Conservation (phyloP, 2,888 invertebrate species). For the Augochlorella aurata region DNA sequence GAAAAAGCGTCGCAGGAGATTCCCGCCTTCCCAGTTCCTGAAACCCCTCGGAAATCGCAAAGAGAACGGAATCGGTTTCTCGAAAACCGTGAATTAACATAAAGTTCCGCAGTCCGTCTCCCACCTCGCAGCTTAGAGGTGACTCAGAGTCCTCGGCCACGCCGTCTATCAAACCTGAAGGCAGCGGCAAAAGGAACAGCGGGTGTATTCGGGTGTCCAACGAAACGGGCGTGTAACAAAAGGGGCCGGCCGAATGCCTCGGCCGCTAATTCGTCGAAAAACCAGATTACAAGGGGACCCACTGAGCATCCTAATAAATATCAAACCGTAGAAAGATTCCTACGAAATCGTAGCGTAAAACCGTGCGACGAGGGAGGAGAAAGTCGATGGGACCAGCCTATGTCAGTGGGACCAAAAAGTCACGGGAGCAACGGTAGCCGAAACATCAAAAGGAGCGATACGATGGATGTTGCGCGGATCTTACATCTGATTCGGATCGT, state of each 20-base stretch:
- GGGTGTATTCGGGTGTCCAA: neutral
- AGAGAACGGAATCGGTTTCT: too few relatives aligned
- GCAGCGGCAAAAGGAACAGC: neutral
- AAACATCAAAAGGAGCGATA: slow-evolving; percentile 59
- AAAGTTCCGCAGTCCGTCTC: too few relatives aligned
- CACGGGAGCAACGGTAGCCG: slow-evolving; percentile 9
- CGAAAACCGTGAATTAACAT: too few relatives aligned
- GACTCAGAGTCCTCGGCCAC: neutral
- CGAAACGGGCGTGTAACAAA: slow-evolving; percentile 1
- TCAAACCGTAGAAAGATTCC: slow-evolving; percentile 23
- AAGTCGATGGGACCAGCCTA: neutral
- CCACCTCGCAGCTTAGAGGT: neutral
- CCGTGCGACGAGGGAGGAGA: slow-evolving; percentile 19
- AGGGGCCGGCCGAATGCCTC: neutral
- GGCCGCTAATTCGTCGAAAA: slow-evolving; percentile 19
- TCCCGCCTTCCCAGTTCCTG: too few relatives aligned
- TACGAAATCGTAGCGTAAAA: slow-evolving; percentile 44
- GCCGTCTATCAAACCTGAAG: neutral
- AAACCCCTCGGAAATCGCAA: too few relatives aligned
- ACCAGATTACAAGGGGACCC: neutral
- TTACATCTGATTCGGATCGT: slow-evolving; percentile 55
- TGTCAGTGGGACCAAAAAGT: slow-evolving; percentile 21
- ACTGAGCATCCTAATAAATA: slow-evolving; percentile 39
- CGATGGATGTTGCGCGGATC: slow-evolving; percentile 52
- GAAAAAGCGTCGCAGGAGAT: too few relatives aligned